Evolutionary conservation across 2,113 vertebrate species (phyloP), one percentile per base, ranked within the genome.

Genomic region (Tenebrosternarchus preto): DNA sequence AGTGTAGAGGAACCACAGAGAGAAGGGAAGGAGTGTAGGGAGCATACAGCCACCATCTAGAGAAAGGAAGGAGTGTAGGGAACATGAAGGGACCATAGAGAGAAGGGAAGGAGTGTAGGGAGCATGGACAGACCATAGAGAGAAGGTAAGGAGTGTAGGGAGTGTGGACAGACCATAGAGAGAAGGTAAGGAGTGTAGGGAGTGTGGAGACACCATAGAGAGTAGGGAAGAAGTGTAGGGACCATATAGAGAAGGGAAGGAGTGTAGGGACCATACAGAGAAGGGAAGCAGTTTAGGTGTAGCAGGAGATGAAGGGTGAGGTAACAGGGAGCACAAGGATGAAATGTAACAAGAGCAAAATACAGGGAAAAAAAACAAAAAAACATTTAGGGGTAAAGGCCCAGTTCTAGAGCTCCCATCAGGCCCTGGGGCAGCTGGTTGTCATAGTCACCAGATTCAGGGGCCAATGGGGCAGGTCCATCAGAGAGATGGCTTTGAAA

Each of bases 401-500:
- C 43, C 78, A 60, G 71, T 53, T 80, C 59, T 36, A 43, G 66
- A 68, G 55, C 24, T 55, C 82, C 72, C 66, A 69, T 76, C 83
- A 81, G 53, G 74, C 61, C 69, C 19, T 7, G 56, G 72, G 76
- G 29, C 82, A 73, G 77, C 76, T 67, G 80, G 76, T 74, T 85
- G 80, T 85, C 83, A 82, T 24, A 64, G 78, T 74, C 83, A 69
- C 33, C 50, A 64, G 73, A 57, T 60, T 67, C 57, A 7, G 56
- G 55, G 67, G 73, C 50, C 59, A 78, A 56, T 15, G 76, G 31
- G 56, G 70, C 75, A 78, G 88, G 86, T 92, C 81, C 82, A 68
- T 94, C 89, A 92, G 90, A 84, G 87, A 80, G 86, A 85, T 71
- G 86, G 89, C 88, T 84, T 84, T 91, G 92, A 93, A 89, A 93